These are phyloP conservation scores for Drosophila helvetica DNA, from an alignment of 2,888 invertebrate genomes.

Conservation along the genomic window DNA sequence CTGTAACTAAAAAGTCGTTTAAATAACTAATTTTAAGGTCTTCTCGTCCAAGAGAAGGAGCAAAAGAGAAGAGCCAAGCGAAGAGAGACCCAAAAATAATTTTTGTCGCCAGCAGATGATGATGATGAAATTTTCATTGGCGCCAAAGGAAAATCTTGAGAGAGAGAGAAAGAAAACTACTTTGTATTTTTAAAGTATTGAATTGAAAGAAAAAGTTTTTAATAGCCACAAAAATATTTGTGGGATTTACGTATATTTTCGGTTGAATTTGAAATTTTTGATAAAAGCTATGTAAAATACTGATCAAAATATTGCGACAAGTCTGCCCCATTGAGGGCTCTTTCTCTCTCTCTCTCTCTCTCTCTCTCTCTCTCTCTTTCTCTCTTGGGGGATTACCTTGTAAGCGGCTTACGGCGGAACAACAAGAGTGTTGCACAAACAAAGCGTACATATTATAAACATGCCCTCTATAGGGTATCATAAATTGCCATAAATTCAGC, in stretches of 20 bases:
- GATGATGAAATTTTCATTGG: constrained; percentile 47
- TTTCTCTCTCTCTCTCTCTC: background rate
- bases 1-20: constrained; percentile 50
- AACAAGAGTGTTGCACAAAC: constrained; percentile 28
- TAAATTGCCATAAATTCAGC: constrained; percentile 75
- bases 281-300: constrained; percentile 34
- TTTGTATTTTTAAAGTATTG: constrained; percentile 39
- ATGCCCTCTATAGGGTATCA: constrained; percentile 15
- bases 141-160: constrained; percentile 35
- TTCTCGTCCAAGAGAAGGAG: background rate
- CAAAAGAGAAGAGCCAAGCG: constrained; percentile 15
- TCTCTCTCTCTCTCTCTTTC: background rate
- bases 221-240: constrained; percentile 67
- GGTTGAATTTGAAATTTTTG: constrained; percentile 43
- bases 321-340: background rate
- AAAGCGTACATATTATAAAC: constrained; percentile 10
- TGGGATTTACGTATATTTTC: constrained; percentile 27
- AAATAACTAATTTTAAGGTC: constrained; percentile 66
- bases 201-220: constrained; percentile 68
- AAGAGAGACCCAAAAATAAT: constrained; percentile 27
- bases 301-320: constrained; percentile 78
- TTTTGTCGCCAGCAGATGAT: constrained; percentile 6
- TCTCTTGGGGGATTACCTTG: constrained; percentile 37
- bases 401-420: constrained; percentile 60
- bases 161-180: constrained; percentile 21